phyloP scores from a whole-genome alignment of 1,140 invertebrate genomes.

The Lasioglossum albipes region DNA sequence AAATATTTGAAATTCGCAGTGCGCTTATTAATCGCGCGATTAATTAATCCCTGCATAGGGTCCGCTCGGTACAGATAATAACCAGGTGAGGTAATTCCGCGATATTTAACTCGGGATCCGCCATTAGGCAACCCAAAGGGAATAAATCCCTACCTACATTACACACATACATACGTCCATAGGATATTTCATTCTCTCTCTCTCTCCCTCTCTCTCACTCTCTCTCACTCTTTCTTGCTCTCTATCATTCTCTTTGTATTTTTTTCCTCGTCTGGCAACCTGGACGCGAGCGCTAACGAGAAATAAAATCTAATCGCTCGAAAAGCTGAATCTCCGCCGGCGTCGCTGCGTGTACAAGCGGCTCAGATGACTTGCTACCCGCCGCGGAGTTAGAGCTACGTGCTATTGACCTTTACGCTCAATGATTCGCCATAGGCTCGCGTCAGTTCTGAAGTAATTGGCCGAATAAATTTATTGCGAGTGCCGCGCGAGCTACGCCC shows the following conservation, averaged over 20 bases:
- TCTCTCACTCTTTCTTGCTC: not conserved
- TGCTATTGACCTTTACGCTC: constrained; percentile 62
- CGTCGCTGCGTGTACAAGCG: constrained; percentile 20
- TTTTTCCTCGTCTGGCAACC: too few relatives aligned
- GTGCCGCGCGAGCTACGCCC: not conserved
- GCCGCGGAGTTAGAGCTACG: constrained; percentile 40
- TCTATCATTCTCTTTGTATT: not conserved
- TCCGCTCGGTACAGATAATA: constrained; percentile 35
- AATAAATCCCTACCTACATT: not conserved
- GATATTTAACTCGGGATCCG: constrained; percentile 25
- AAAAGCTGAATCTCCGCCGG: constrained; percentile 15
- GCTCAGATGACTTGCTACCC: constrained; percentile 40
- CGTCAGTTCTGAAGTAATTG: constrained; percentile 53
- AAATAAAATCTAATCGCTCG: constrained; percentile 36
- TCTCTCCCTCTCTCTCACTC: not conserved
- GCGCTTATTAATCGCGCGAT: constrained; percentile 50
- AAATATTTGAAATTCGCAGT: constrained; percentile 50
- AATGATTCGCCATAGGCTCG: constrained; percentile 53
- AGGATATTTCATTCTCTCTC: too few relatives aligned
- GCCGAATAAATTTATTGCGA: constrained; percentile 50
- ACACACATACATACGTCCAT: too few relatives aligned
- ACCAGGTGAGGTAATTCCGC: constrained; percentile 34
- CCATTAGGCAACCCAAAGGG: constrained; percentile 5
- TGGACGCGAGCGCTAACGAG: not conserved
- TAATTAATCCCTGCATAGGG: constrained; percentile 41